Conservation (phyloP, 2,797 vertebrate genomes). For the Tinamus major region DNA sequence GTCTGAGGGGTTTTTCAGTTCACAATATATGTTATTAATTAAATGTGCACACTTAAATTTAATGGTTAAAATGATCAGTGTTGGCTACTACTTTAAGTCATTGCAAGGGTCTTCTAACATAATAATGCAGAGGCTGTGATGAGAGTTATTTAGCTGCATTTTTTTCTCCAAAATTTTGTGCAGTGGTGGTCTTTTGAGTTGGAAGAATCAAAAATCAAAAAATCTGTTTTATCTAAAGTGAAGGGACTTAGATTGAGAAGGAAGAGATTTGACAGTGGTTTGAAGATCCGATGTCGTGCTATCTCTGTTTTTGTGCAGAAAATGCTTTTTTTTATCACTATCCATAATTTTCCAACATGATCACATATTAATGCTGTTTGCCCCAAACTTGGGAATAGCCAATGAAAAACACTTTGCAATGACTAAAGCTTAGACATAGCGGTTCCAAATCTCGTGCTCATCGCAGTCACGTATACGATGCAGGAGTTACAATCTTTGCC, state of each 20-base stretch:
- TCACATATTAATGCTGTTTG: neutral
- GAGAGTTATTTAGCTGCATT: neutral
- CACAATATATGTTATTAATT: neutral
- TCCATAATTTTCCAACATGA: neutral
- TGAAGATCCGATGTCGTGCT: neutral
- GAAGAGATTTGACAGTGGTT: neutral
- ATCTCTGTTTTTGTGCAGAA: neutral
- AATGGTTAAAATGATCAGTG: neutral
- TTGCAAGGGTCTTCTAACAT: neutral
- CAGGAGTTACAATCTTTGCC: neutral
- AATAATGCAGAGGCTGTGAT: neutral
- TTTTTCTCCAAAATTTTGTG: rapidly evolving
- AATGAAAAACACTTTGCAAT: rapidly evolving
- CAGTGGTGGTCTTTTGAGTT: neutral
- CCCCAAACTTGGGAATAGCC: neutral
- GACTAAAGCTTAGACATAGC: neutral
- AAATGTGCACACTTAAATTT: neutral
- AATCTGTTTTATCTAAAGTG: neutral
- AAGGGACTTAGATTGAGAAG: neutral
- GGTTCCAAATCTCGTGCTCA: neutral
- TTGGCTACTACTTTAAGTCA: neutral
- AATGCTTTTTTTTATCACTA: neutral
- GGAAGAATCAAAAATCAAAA: neutral
- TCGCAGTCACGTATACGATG: rapidly evolving
- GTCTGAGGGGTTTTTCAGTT: conserved; percentile 68